Conservation (phyloP, 2,113 vertebrate genomes). For the Hylia prasina region DNA sequence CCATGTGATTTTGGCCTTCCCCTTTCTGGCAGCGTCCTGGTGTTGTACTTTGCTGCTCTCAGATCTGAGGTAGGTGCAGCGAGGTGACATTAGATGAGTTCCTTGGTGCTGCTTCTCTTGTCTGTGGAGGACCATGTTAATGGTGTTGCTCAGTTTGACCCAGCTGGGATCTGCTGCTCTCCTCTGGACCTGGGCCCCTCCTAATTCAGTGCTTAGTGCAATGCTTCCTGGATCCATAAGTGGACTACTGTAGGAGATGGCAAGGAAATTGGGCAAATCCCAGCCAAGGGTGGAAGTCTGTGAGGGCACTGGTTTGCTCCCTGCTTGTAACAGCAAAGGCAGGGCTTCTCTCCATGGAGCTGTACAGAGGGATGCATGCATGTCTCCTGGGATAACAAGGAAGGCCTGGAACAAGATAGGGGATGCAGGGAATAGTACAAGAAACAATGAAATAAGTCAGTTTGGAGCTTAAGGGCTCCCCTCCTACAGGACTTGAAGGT, state of each 20-base stretch:
- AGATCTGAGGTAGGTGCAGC: rapidly evolving
- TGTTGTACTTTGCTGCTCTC: neutral
- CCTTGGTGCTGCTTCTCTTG: neutral
- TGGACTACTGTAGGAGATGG: neutral
- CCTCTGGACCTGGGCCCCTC: neutral
- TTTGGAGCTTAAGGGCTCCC: neutral
- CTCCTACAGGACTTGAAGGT: neutral
- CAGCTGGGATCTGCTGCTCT: rapidly evolving
- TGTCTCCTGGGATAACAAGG: neutral
- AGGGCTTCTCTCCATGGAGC: neutral
- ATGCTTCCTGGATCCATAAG: neutral
- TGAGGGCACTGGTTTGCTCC: neutral
- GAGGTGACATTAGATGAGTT: neutral
- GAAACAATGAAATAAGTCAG: neutral
- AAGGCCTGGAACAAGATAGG: neutral
- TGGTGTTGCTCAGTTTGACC: rapidly evolving
- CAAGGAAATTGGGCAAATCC: neutral
- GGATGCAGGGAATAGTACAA: neutral
- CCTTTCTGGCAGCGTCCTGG: neutral
- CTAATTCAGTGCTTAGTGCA: neutral
- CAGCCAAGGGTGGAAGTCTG: neutral
- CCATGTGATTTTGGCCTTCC: neutral
- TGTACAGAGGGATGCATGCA: neutral
- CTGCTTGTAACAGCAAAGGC: neutral
- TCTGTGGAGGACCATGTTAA: rapidly evolving